Percentiles rank a stretch among this genome's conserved stretches.
Evolutionary conservation across 1,140 invertebrate species (phyloP).

Genomic region (Cydia amplana): DNA sequence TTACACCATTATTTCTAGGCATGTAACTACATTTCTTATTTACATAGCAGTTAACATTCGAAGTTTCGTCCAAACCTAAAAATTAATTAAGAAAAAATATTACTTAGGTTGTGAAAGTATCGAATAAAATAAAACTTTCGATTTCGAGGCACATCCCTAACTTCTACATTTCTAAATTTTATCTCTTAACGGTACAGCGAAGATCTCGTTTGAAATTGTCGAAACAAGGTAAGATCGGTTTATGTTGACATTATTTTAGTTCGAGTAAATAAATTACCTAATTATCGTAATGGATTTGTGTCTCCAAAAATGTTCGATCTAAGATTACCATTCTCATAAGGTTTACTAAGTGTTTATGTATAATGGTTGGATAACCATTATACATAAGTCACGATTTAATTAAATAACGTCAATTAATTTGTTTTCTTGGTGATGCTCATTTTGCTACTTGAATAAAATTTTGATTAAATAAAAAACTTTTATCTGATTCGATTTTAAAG

Average conservation of each 20-base stretch:
- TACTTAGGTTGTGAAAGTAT: too few relatives aligned
- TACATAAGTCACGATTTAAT: neutral
- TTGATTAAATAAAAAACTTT: neutral
- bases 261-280: conserved; percentile 28
- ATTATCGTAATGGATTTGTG: conserved; percentile 30
- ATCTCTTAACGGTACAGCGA: conserved; percentile 29
- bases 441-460: conserved; percentile 11
- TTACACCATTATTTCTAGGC: too few relatives aligned
- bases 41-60: too few relatives aligned
- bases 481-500: neutral
- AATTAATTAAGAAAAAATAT: too few relatives aligned
- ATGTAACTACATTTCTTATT: too few relatives aligned
- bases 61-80: too few relatives aligned
- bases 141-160: neutral
- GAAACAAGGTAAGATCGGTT: conserved; percentile 31
- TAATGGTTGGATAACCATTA: too few relatives aligned
- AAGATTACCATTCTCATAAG: conserved; percentile 21
- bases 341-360: too few relatives aligned
- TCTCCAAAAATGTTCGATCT: conserved; percentile 24
- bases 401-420: neutral
- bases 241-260: conserved; percentile 31
- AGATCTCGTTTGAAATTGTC: conserved; percentile 32
- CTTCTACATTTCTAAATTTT: conserved; percentile 23
- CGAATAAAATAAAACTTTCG: neutral
- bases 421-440: neutral